Conservation (phyloP, 2,888 invertebrate genomes). For the Lordiphosa andalusiaca region DNA sequence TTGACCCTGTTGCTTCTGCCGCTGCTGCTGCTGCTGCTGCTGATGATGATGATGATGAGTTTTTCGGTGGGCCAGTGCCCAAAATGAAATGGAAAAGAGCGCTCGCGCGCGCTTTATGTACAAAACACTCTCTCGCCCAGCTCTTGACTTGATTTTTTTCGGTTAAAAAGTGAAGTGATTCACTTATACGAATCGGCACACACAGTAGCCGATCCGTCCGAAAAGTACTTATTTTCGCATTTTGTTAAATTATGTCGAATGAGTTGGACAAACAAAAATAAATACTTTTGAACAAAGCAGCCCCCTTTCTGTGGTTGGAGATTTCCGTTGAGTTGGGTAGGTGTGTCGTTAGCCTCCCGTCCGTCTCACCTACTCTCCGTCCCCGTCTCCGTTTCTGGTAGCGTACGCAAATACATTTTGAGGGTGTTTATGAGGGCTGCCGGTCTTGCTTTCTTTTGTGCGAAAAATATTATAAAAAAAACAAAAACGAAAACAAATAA, state of each 20-base stretch:
- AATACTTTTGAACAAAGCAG: conserved; percentile 33
- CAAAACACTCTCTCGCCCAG: conserved; percentile 8
- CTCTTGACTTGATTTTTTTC: conserved; percentile 18
- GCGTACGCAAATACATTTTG: conserved; percentile 21
- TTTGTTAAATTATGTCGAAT: conserved; percentile 65
- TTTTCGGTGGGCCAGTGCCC: conserved; percentile 53
- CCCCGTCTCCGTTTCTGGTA: conserved; percentile 1
- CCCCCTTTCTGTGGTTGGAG: conserved; percentile 21
- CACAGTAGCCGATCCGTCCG: conserved; percentile 31
- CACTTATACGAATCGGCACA: conserved; percentile 41
- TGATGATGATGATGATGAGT: conserved; percentile 6
- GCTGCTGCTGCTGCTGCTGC: too few relatives aligned
- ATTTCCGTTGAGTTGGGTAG: conserved; percentile 28
- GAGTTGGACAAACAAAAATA: conserved; percentile 55
- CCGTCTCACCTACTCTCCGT: too few relatives aligned
- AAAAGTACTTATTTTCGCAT: conserved; percentile 55
- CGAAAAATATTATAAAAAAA: not conserved
- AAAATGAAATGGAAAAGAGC: conserved; percentile 74
- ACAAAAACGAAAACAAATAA: not conserved
- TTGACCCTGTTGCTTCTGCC: conserved; percentile 45
- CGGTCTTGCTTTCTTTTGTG: conserved; percentile 60
- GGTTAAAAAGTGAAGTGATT: conserved; percentile 70
- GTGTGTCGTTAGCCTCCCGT: conserved; percentile 14
- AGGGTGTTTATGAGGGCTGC: conserved; percentile 45
- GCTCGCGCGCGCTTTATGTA: conserved; percentile 20